Conservation (phyloP, 1,140 invertebrate species). For the Orchestia grillus region DNA sequence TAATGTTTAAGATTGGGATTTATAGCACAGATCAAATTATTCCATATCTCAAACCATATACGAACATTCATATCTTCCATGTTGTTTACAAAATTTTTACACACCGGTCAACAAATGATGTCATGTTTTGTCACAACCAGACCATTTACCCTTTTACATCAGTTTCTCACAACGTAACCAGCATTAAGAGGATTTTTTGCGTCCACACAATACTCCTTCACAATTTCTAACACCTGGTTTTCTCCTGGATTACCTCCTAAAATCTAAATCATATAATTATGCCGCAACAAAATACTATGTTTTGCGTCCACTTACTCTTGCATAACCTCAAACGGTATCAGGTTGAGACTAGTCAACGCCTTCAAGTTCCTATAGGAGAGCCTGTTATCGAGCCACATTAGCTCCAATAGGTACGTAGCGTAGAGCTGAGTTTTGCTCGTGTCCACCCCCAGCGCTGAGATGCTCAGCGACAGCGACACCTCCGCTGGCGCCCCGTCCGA, state of each 20-base stretch:
- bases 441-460: constrained; percentile 59
- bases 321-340: neutral
- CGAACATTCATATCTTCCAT: no score
- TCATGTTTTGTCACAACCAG: neutral
- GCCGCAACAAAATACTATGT: neutral
- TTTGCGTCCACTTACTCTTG: neutral
- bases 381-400: constrained; percentile 63
- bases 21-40: no score
- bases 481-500: neutral
- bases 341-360: constrained; percentile 57
- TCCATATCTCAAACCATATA: no score
- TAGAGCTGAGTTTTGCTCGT: constrained; percentile 61
- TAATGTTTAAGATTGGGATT: no score
- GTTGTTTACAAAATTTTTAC: no score
- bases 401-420: constrained; percentile 58
- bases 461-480: constrained; percentile 46
- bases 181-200: neutral
- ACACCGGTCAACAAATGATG: no score
- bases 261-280: neutral
- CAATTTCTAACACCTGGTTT: neutral
- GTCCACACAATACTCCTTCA: neutral
- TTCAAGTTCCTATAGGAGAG: constrained; percentile 63
- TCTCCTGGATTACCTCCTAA: neutral
- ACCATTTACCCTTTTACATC: neutral
- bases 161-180: neutral